These are phyloP conservation scores for Onychomys arenicola DNA, from an alignment of 2,797 vertebrate genomes.

Conservation along the genomic window DNA sequence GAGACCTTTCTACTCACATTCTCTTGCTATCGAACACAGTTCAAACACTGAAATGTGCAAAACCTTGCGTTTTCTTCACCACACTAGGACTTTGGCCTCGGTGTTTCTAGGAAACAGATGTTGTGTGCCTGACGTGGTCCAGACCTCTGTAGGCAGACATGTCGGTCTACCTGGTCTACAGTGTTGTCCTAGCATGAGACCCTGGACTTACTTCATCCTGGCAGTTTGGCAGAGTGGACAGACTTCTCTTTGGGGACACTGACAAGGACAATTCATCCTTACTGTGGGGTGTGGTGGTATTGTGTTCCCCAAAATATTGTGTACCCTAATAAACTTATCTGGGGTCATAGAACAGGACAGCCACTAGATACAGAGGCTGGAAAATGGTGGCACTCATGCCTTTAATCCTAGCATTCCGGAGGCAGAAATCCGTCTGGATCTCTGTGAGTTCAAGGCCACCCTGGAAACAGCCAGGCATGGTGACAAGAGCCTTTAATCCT, in stretches of 20 bases:
- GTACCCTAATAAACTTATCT: too few species aligned
- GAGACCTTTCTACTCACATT: background rate
- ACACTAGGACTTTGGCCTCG: background rate
- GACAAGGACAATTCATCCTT: slow-evolving; percentile 69
- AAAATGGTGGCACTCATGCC: too few species aligned
- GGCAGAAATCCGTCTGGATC: too few species aligned
- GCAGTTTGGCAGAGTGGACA: slow-evolving; percentile 56
- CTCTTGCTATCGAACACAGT: background rate
- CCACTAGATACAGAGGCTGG: too few species aligned
- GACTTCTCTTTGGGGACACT: slow-evolving; percentile 49
- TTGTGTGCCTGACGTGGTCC: background rate
- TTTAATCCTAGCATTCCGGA: too few species aligned
- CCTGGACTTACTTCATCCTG: background rate
- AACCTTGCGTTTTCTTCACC: background rate
- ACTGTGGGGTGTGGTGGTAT: too few species aligned
- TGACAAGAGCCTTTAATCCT: too few species aligned
- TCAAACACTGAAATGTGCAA: background rate
- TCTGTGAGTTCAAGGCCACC: too few species aligned
- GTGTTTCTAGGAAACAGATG: background rate
- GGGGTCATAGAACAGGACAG: too few species aligned
- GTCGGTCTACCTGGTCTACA: background rate
- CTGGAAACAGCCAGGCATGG: too few species aligned
- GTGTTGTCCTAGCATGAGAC: background rate
- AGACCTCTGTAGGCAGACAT: background rate
- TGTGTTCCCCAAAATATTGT: too few species aligned